phyloP scores from a whole-genome alignment of 2,113 vertebrate species.

The Chlorodrepanis virens region DNA sequence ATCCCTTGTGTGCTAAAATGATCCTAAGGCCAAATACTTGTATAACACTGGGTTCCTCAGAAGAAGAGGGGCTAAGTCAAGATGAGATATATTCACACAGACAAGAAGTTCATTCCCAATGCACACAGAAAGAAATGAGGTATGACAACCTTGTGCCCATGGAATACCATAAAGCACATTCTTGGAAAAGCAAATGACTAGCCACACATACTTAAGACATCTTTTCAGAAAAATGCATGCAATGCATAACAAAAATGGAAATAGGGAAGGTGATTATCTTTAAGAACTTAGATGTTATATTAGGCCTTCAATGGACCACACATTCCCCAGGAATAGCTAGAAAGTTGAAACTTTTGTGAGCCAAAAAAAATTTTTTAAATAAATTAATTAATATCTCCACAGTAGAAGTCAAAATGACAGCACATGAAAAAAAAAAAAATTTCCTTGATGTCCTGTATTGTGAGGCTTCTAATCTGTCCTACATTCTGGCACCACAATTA shows the following conservation, averaged over 20 bases:
- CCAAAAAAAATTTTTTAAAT: rapidly evolving
- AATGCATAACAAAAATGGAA: background rate
- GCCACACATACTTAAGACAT: background rate
- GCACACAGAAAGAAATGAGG: background rate
- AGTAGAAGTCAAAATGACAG: background rate
- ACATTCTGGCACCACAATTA: background rate
- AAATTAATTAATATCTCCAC: background rate
- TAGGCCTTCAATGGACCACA: background rate
- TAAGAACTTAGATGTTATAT: background rate
- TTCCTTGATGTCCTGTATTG: background rate
- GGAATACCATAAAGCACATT: background rate
- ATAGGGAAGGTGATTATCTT: background rate
- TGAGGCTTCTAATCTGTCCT: background rate
- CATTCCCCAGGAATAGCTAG: background rate
- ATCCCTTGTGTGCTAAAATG: background rate
- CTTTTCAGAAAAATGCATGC: background rate
- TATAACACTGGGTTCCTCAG: background rate
- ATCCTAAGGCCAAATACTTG: background rate
- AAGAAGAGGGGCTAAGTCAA: background rate
- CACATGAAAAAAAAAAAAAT: background rate
- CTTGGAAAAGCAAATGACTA: background rate
- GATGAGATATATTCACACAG: background rate
- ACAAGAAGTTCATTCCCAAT: background rate
- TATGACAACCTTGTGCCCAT: rapidly evolving
- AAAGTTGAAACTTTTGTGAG: background rate